Percentiles rank a stretch among this genome's conserved stretches.
These are phyloP conservation scores for Vultur gryphus DNA, from an alignment of 2,797 vertebrate species.

Conservation along the genomic window DNA sequence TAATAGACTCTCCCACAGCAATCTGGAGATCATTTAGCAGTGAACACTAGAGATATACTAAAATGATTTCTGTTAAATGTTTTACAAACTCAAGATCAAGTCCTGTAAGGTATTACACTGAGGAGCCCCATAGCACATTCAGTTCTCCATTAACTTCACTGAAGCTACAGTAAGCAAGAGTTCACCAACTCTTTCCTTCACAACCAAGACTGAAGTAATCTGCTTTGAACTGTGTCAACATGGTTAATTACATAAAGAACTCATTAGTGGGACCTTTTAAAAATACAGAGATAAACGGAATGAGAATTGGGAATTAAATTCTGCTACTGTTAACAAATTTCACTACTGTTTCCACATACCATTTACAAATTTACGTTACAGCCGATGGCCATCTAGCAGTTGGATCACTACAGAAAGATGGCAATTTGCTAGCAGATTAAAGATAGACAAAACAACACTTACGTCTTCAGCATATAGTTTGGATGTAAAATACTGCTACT, in stretches of 20 bases:
- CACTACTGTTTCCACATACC: neutral
- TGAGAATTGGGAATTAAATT: slow-evolving; percentile 5
- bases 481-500: neutral
- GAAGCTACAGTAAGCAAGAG: neutral
- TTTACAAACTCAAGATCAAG: neutral
- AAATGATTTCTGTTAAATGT: neutral
- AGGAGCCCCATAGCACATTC: neutral
- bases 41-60: neutral
- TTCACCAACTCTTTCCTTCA: neutral
- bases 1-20: neutral
- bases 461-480: neutral
- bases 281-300: slow-evolving; percentile 5
- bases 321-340: neutral
- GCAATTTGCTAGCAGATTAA: neutral
- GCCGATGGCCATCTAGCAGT: neutral
- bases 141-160: neutral
- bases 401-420: neutral
- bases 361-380: neutral
- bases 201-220: neutral
- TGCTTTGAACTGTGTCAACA: neutral
- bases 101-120: neutral
- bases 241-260: slow-evolving; percentile 28
- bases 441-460: neutral
- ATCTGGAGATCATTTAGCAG: neutral
- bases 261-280: neutral